Base-by-base conservation (phyloP, 1,140 invertebrate species). In the Trichonephila clavipes region DNA sequence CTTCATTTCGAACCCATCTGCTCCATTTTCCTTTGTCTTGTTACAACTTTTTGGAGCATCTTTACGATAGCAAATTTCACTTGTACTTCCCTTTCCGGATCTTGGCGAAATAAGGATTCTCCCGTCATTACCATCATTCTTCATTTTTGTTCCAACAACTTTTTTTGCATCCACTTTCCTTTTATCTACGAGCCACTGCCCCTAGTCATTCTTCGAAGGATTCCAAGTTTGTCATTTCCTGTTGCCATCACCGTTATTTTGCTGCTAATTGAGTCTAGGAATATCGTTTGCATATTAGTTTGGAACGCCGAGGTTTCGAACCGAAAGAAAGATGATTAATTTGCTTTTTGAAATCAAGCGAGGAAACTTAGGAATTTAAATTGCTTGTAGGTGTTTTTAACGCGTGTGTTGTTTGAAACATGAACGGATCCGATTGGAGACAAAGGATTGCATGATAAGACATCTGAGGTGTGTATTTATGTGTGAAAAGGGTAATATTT, bases 171-270 rank as follows among this genome's bases (percentile, higher is more conserved):
- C 21, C 62, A 21, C 12, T 77, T 77, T 77, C 72, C 72, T 77
- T 77, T n/a, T 28, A 28, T 77, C 24, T 40, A 77, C 72, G 72
- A 77, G 72, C 72, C 72, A 77, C 34, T 77, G 72, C 72, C 34
- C 72, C 72, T 24, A 64, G 62, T 64, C 62, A 64, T 64, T 64
- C 34, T 77, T 77, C 72, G 40, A 21, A 8, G 72, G 72, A 40
- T 64, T 64, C 62, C 72, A 1, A 51, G 51, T 51, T 51, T 51
- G 51, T 51, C 10, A 77, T n/a, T 77, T 77, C 72, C 72, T 77
- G 72, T 77, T 77, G 72, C 72, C n/a, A 77, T 77, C 72, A 16
- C 72, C 72, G 72, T 64, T 64, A 77, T 77, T 77, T 77, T 28
- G 24, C 72, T 28, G 16, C 24, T 77, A 77, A 77, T 77, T 77